phyloP scores from a whole-genome alignment of 2,888 invertebrate species.

The Lampropteryx suffumata region DNA sequence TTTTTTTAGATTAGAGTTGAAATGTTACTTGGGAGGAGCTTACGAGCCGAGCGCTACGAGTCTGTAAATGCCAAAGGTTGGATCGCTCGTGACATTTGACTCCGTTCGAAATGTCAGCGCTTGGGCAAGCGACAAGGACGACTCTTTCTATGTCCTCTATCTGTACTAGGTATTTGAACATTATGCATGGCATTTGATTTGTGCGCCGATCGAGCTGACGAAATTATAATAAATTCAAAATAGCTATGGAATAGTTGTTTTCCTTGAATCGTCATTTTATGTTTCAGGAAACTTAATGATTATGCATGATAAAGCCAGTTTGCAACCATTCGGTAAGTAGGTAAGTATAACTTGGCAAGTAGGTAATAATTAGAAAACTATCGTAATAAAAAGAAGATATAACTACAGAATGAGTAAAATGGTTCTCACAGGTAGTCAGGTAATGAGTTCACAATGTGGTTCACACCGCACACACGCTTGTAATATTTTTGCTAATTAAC shows the following conservation, averaged over 20 bases:
- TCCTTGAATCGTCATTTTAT: constrained; percentile 66
- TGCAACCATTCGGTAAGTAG: constrained; percentile 22
- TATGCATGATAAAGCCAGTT: constrained; percentile 41
- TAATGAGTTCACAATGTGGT: constrained; percentile 8
- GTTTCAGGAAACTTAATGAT: constrained; percentile 58
- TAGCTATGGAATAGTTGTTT: constrained; percentile 73
- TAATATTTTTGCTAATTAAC: constrained; percentile 35
- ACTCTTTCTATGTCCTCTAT: constrained; percentile 77
- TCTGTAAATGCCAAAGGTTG: constrained; percentile 72
- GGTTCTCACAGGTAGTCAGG: constrained; percentile 25
- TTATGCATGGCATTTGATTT: constrained; percentile 79
- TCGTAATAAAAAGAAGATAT: constrained; percentile 1
- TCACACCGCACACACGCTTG: constrained; percentile 12
- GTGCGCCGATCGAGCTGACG: constrained; percentile 62
- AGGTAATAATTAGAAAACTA: constrained; percentile 13
- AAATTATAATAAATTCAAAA: constrained; percentile 71
- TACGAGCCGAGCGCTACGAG: constrained; percentile 25
- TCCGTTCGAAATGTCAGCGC: constrained; percentile 76
- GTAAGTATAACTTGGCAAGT: neutral
- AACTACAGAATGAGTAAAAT: neutral
- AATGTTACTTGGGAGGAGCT: constrained; percentile 64
- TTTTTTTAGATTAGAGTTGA: constrained; percentile 29
- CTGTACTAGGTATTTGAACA: constrained; percentile 59
- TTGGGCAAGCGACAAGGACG: constrained; percentile 81
- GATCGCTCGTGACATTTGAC: constrained; percentile 78